Percentiles rank a stretch among this genome's conserved stretches.
Evolutionary conservation across 2,888 invertebrate genomes (phyloP).

Genomic region (Tetragonisca angustula): DNA sequence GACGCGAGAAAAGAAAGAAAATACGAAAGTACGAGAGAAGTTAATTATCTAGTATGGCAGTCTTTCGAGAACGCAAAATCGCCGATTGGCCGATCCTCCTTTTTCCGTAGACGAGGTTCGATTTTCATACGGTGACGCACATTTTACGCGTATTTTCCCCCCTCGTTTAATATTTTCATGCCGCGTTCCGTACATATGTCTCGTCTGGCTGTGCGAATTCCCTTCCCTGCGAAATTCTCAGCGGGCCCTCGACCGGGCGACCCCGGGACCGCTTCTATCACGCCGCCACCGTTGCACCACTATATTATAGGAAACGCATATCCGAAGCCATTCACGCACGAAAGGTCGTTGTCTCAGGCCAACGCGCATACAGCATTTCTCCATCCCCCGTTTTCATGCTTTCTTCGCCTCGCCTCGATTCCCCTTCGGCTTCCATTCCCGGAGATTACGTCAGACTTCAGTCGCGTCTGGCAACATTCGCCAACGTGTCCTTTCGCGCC

Average conservation of each 20-base stretch:
- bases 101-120: not conserved
- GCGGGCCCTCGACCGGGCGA: slow-evolving; percentile 45
- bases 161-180: slow-evolving; percentile 23
- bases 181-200: slow-evolving; percentile 38
- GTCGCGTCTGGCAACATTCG: slow-evolving; percentile 67
- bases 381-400: slow-evolving; percentile 26
- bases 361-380: slow-evolving; percentile 43
- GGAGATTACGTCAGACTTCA: slow-evolving; percentile 66
- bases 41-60: no score
- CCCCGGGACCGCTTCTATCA: slow-evolving; percentile 40
- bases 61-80: no score
- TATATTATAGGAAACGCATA: slow-evolving; percentile 50
- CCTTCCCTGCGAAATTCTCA: slow-evolving; percentile 34
- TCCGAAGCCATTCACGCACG: slow-evolving; percentile 57
- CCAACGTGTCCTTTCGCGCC: slow-evolving; percentile 57
- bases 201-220: not conserved
- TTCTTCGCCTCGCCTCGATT: slow-evolving; percentile 26
- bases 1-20: no score
- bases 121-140: not conserved
- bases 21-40: no score
- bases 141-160: slow-evolving; percentile 21
- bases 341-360: slow-evolving; percentile 58
- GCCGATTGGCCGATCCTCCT: not conserved
- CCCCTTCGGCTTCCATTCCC: slow-evolving; percentile 56
- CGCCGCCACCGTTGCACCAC: slow-evolving; percentile 10